Percentiles rank a stretch among this genome's conserved stretches.
Evolutionary conservation across 2,888 invertebrate species (phyloP).

Genomic region (Drosophila mulleri): DNA sequence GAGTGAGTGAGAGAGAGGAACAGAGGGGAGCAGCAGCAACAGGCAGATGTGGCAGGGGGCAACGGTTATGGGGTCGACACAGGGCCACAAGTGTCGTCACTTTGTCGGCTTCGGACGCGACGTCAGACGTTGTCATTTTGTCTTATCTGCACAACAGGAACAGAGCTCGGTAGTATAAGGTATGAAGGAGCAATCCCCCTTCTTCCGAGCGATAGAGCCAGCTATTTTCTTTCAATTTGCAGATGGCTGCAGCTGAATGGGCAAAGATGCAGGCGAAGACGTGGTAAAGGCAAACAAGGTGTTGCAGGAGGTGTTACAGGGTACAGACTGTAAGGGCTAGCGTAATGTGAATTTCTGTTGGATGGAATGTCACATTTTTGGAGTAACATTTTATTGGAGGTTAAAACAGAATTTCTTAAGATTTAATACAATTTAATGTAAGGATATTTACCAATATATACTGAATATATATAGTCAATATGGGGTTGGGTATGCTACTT

Average conservation of each 20-base stretch:
- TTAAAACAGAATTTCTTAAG: background rate
- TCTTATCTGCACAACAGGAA: constrained; percentile 60
- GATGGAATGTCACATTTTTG: background rate
- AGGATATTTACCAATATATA: background rate
- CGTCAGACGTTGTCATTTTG: constrained; percentile 55
- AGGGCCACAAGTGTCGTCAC: constrained; percentile 56
- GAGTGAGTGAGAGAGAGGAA: background rate
- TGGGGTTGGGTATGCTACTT: too few relatives aligned
- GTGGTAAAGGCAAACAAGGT: too few relatives aligned
- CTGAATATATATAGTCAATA: too few relatives aligned
- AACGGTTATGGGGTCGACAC: constrained; percentile 20
- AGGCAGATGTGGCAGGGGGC: background rate
- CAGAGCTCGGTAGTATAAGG: background rate
- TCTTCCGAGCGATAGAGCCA: constrained; percentile 42
- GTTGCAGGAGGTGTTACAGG: background rate
- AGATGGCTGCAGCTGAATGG: constrained; percentile 22
- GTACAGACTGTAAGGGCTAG: background rate
- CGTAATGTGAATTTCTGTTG: background rate
- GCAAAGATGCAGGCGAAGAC: constrained; percentile 16
- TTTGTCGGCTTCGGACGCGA: constrained; percentile 35
- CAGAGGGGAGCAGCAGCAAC: background rate
- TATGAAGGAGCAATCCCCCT: background rate
- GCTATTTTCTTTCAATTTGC: constrained; percentile 79
- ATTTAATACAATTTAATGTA: background rate
- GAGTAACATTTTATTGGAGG: background rate